Evolutionary conservation across 2,888 invertebrate genomes (phyloP), one percentile per base, ranked within the genome.

Genomic region (Archips crataeganus): DNA sequence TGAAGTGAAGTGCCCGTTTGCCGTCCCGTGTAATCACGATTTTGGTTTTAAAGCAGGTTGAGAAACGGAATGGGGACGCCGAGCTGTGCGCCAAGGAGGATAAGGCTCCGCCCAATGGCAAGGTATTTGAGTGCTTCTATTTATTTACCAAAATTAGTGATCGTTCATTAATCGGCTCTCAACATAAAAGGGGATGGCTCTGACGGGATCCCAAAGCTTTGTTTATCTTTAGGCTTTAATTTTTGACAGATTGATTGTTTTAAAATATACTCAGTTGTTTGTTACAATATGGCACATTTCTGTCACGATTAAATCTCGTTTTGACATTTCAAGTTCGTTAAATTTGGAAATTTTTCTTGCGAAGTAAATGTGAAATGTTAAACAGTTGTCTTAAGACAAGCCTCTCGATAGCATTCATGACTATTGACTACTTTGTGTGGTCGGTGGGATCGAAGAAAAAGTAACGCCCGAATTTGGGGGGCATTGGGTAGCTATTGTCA

Each of bases 51-150:
- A 79, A 81, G 79, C 80, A 82, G 80, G 82, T 79, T 70, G 79
- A 76, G 59, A 75, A 63, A 60, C 70, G 66, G 75, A 73, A 72
- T 60, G 74, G 85, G 76, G 75, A 89, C 88, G 89, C 81, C 87
- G 79, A 87, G 75, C 89, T 87, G 86, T 88, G 88, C 76, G 89
- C 84, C 9, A 87, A 86, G 70, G 90, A 92, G 80, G 90, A 90
- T 62, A 78, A 82, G 61, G 32, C 57, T 57, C 83, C 85, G 71
- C 75, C 86, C 66, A 87, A 86, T 76, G 85, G 84, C 79, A 90
- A 90, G 92, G 92, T 92, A 87, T n/a, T 59, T 66, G 39, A 51
- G 47, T 34, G 51, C 13, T 49, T 15, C 54, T 54, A 23, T 54
- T 57, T 57, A 5, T 57, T 57, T 57, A 32, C 57, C 57, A 10